These are phyloP conservation scores for Aselliscus stoliczkanus DNA, from an alignment of 2,797 vertebrate genomes.

Conservation along the genomic window DNA sequence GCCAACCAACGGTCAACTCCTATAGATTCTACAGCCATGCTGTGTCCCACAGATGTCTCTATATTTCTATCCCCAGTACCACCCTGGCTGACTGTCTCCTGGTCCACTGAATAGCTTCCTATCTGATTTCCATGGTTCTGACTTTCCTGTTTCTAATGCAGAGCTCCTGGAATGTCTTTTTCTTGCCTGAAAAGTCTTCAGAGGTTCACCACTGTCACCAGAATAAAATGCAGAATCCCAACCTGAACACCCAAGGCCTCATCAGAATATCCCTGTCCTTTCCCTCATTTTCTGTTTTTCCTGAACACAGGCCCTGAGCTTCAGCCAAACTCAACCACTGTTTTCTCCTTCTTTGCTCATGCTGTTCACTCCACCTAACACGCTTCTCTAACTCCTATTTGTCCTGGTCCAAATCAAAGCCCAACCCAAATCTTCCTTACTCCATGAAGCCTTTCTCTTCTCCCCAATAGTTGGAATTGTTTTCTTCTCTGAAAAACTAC, in stretches of 20 bases:
- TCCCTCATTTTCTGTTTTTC: neutral
- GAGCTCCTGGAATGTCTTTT: neutral
- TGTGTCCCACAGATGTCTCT: neutral
- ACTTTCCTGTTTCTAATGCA: neutral
- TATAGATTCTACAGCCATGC: neutral
- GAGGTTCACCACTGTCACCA: neutral
- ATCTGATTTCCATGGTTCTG: neutral
- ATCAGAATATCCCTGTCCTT: neutral
- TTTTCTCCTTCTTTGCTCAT: neutral
- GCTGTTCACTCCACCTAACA: neutral
- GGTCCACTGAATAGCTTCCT: neutral
- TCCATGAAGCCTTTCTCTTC: neutral
- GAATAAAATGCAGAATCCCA: conserved; percentile 4
- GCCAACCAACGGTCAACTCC: neutral
- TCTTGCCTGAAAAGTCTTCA: neutral
- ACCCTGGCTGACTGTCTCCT: neutral
- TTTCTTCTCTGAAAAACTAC: neutral
- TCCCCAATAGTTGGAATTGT: neutral
- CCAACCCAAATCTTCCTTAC: neutral
- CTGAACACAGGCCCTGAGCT: neutral
- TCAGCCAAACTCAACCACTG: neutral
- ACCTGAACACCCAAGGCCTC: neutral
- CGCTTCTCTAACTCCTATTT: neutral
- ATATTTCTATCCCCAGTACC: neutral
- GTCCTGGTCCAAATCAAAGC: neutral